These are phyloP conservation scores for Heteromormyrus szaboi DNA, from an alignment of 2,797 vertebrate species.

Conservation along the genomic window DNA sequence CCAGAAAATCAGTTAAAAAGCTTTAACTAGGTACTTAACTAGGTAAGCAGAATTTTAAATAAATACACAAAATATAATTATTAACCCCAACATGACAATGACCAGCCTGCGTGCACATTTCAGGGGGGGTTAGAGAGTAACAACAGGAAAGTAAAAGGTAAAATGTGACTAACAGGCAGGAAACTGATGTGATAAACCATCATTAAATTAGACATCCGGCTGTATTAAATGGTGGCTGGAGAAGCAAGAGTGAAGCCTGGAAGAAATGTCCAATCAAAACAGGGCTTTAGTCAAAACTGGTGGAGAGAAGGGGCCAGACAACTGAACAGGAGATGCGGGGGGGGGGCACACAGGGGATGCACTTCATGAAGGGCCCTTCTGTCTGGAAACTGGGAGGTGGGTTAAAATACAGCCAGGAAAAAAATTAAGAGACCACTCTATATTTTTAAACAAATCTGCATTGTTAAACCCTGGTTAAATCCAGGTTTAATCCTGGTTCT, in stretches of 20 bases:
- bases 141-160: neutral
- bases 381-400: neutral
- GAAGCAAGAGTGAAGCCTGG: neutral
- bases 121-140: neutral
- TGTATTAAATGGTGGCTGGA: neutral
- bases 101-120: neutral
- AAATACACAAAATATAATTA: conserved; percentile 1
- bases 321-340: neutral
- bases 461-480: neutral
- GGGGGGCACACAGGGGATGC: neutral
- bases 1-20: neutral
- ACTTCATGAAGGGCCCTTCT: neutral
- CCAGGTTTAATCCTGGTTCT: neutral
- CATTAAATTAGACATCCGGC: neutral
- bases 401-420: neutral
- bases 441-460: neutral
- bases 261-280: neutral
- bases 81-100: neutral
- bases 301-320: neutral
- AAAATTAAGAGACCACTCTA: neutral
- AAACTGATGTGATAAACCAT: neutral
- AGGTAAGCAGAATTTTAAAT: neutral
- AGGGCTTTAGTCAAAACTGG: neutral
- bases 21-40: neutral
- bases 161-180: neutral